Evolutionary conservation across 2,888 invertebrate species (phyloP).

Genomic region (Agonopterix alstromeriana): DNA sequence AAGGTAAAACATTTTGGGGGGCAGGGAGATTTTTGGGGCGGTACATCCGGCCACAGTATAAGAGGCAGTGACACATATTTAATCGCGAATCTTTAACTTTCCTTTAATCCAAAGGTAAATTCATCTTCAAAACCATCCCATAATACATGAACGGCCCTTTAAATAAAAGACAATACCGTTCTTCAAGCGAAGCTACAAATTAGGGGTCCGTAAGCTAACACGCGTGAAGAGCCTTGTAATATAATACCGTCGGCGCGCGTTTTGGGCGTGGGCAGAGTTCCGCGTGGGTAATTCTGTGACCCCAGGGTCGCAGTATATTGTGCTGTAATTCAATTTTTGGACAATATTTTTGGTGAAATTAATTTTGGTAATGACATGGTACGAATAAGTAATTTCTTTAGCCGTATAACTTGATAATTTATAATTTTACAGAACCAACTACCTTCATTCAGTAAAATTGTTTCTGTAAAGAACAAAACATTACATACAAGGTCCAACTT

Average conservation of each 20-base stretch:
- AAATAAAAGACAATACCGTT: neutral
- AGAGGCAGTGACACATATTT: too few relatives aligned
- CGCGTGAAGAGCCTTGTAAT: slow-evolving; percentile 5
- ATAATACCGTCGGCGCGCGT: slow-evolving; percentile 5
- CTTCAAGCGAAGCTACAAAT: neutral
- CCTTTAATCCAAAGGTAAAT: too few relatives aligned
- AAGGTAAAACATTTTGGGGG: too few relatives aligned
- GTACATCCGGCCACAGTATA: too few relatives aligned
- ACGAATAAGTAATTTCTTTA: too few relatives aligned
- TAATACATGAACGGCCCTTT: neutral
- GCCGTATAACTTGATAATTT: too few relatives aligned
- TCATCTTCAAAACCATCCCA: neutral
- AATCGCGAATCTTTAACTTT: too few relatives aligned
- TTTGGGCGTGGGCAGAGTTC: slow-evolving; percentile 6
- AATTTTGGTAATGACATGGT: slow-evolving; percentile 1
- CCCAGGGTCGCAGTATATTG: slow-evolving; percentile 6
- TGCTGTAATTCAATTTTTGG: slow-evolving; percentile 8
- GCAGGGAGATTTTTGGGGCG: too few relatives aligned
- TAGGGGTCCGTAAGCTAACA: slow-evolving; percentile 3
- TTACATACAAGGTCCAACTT: too few relatives aligned
- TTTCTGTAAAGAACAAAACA: too few relatives aligned
- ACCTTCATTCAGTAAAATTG: too few relatives aligned
- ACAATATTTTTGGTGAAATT: slow-evolving; percentile 2
- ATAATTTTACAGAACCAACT: too few relatives aligned
- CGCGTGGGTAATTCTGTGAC: slow-evolving; percentile 7